phyloP scores from a whole-genome alignment of 2,888 invertebrate species.

The Patella depressa region DNA sequence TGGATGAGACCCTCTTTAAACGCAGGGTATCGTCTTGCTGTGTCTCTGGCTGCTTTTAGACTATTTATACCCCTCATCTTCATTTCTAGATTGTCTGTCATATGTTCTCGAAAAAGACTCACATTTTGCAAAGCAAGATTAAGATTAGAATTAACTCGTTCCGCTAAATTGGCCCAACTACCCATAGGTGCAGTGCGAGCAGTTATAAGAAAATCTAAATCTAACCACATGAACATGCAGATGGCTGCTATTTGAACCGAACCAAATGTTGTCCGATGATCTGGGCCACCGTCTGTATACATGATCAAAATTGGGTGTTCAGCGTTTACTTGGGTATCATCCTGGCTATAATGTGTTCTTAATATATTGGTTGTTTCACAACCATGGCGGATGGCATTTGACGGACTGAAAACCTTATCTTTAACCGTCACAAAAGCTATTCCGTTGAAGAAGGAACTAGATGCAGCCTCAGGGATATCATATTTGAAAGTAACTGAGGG shows the following conservation, averaged over 20 bases:
- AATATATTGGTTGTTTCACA: conserved; percentile 13
- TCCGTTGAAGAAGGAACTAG: too few relatives aligned
- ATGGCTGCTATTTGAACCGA: background rate
- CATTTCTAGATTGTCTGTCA: background rate
- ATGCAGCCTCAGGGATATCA: too few relatives aligned
- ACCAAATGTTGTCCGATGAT: background rate
- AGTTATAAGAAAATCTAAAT: background rate
- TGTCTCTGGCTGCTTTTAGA: conserved; percentile 1
- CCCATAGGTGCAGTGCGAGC: background rate
- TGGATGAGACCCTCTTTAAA: background rate
- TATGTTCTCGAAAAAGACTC: background rate
- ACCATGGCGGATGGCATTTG: conserved; percentile 22
- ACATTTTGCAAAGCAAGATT: background rate
- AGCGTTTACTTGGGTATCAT: conserved; percentile 4
- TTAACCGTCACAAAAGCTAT: too few relatives aligned
- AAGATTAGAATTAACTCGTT: background rate
- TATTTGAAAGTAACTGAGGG: too few relatives aligned
- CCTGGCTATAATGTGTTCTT: background rate
- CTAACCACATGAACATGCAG: background rate
- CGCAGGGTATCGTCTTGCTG: background rate
- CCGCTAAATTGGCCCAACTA: background rate
- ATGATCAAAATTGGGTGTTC: conserved; percentile 17
- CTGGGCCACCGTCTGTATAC: too few relatives aligned
- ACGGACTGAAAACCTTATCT: conserved; percentile 21
- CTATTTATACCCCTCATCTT: background rate